Evolutionary conservation across 2,888 invertebrate genomes (phyloP), one percentile per base, ranked within the genome.

Genomic region (Melanotus villosus): DNA sequence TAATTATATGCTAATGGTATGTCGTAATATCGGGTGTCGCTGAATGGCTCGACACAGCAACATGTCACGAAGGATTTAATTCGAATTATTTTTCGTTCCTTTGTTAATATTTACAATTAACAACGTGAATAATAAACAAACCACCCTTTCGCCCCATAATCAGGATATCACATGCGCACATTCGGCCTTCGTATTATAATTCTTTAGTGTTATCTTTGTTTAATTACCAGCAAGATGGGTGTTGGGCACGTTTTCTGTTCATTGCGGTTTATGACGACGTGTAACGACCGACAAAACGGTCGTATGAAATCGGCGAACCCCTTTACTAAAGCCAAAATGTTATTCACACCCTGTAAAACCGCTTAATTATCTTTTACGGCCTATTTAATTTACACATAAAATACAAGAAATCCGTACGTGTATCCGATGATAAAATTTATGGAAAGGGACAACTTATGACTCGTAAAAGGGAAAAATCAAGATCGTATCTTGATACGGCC

Each of bases 351-450:
- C 19, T 47, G 30, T 32, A 45, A 45, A 60, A 60, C 59, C 47
- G 45, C 59, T 60, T 60, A 60, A 60, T 60, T 60, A 60, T 47
- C 32, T 45, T 60, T 45, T 45, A 60, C 30, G 12, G 12, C 47
- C 23, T 47, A 19, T 45, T 60, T 60, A 23, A 12, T 60, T 60
- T 34, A 60, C 21, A 34, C 47, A 45, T 45, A 19, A 19, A 54
- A 34, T 36, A 36, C 9, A 18, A 34, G 36, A 10, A 12, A 12
- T 12, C 14, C 14, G 38, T 14, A 14, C 38, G n/a, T n/a, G n/a
- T n/a, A n/a, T n/a, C 12, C 14, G 38, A 6, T 12, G 21, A 23
- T 7, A 47, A 19, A 47, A 23, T 21, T n/a, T n/a, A 23, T 5
- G 2, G 18, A 9, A n/a, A 47, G 19, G 14, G 12, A 14, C 38